phyloP scores from a whole-genome alignment of 2,797 vertebrate genomes.

The Cygnus olor region DNA sequence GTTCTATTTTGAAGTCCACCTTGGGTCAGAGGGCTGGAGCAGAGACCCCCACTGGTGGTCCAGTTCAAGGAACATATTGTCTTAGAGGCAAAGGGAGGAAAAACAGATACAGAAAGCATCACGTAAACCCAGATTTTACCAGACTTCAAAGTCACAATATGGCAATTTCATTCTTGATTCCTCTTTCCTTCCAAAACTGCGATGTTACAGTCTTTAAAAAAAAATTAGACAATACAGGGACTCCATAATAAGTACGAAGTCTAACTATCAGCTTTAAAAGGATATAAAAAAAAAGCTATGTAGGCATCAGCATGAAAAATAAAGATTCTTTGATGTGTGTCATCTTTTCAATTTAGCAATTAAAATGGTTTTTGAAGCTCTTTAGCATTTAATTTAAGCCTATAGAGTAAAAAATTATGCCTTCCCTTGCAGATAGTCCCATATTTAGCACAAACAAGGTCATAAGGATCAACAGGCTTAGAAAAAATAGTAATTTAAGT shows the following conservation, averaged over 20 bases:
- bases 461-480: slow-evolving; percentile 62
- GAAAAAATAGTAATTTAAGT: slow-evolving; percentile 59
- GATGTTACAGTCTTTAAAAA: slow-evolving; percentile 17
- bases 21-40: neutral
- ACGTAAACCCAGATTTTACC: neutral
- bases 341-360: slow-evolving; percentile 82
- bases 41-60: neutral
- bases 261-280: slow-evolving; percentile 67
- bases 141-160: neutral
- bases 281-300: slow-evolving; percentile 55
- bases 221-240: neutral
- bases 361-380: slow-evolving; percentile 81
- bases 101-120: neutral
- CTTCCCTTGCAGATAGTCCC: slow-evolving; percentile 65
- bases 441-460: slow-evolving; percentile 79
- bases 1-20: neutral
- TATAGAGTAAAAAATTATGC: slow-evolving; percentile 71
- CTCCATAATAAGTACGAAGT: slow-evolving; percentile 37
- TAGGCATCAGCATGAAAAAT: slow-evolving; percentile 68
- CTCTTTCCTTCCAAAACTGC: slow-evolving; percentile 3
- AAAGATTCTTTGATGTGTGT: slow-evolving; percentile 78
- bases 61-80: neutral
- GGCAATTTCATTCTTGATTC: slow-evolving; percentile 8
- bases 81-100: neutral
- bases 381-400: slow-evolving; percentile 78